Percentiles rank a stretch among this genome's conserved stretches.
phyloP scores from a whole-genome alignment of 2,888 invertebrate genomes.

The Lochmaea capreae region DNA sequence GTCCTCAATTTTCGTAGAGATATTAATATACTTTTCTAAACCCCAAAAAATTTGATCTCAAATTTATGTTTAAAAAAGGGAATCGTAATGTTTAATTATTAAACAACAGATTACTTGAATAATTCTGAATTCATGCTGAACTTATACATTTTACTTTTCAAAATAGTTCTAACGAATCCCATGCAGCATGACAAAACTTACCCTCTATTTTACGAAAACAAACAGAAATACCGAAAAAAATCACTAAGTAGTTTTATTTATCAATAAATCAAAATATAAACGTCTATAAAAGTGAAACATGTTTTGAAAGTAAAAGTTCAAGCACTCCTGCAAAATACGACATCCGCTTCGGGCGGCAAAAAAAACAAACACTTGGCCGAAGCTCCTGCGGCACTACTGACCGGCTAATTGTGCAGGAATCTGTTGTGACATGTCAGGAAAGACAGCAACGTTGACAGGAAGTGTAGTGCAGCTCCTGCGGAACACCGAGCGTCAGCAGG shows the following conservation, averaged over 20 bases:
- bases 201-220: constrained; percentile 20
- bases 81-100: too few relatives aligned
- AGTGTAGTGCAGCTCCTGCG: constrained; percentile 64
- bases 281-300: constrained; percentile 17
- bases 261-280: constrained; percentile 22
- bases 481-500: constrained; percentile 64
- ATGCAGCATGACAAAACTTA: constrained; percentile 27
- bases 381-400: constrained; percentile 45
- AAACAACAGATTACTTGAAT: background rate
- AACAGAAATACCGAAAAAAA: constrained; percentile 9
- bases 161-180: background rate
- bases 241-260: constrained; percentile 23
- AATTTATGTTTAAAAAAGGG: too few relatives aligned
- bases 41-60: too few relatives aligned
- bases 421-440: constrained; percentile 57
- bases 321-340: constrained; percentile 25
- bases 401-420: constrained; percentile 53
- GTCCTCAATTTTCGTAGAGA: too few relatives aligned
- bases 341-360: constrained; percentile 28
- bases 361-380: constrained; percentile 32
- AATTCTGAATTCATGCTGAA: background rate
- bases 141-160: background rate
- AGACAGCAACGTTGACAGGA: constrained; percentile 61
- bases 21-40: too few relatives aligned
- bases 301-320: constrained; percentile 21